Evolutionary conservation across 2,797 vertebrate species (phyloP).

Genomic region (Microchirus variegatus): DNA sequence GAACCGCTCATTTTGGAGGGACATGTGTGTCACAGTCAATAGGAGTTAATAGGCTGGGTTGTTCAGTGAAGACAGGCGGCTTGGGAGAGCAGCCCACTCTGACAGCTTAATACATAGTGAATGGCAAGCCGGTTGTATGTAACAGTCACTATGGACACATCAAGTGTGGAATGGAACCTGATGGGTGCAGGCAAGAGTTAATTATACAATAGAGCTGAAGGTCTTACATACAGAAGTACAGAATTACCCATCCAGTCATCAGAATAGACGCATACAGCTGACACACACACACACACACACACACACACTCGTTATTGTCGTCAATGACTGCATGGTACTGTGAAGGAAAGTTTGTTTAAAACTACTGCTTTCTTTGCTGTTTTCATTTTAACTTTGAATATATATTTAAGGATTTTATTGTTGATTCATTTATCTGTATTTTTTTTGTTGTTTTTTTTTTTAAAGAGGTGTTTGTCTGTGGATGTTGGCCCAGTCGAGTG

Average conservation of each 20-base stretch:
- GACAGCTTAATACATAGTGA: slow-evolving; percentile 87
- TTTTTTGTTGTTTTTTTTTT: too few species aligned
- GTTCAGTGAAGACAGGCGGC: slow-evolving; percentile 90
- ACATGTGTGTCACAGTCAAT: slow-evolving; percentile 99
- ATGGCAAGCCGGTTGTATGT: slow-evolving; percentile 77
- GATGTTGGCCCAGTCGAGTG: too few species aligned
- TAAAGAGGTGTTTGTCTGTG: too few species aligned
- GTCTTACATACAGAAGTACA: slow-evolving; percentile 72
- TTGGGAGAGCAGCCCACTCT: slow-evolving; percentile 78
- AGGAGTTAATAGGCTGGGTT: slow-evolving; percentile 97
- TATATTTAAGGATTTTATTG: too few species aligned
- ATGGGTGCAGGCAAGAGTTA: slow-evolving; percentile 80
- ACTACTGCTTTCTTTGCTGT: neutral
- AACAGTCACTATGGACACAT: slow-evolving; percentile 77
- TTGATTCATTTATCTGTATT: too few species aligned
- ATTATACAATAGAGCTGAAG: slow-evolving; percentile 80
- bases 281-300: slow-evolving; percentile 19
- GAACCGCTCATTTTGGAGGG: slow-evolving; percentile 97
- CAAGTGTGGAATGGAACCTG: slow-evolving; percentile 74
- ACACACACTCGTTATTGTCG: slow-evolving; percentile 20
- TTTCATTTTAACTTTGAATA: too few species aligned
- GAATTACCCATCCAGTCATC: slow-evolving; percentile 75
- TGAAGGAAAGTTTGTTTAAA: slow-evolving; percentile 34
- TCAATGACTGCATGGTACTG: slow-evolving; percentile 27
- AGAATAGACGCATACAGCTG: slow-evolving; percentile 61